phyloP scores from a whole-genome alignment of 1,140 invertebrate species.

The Drosophila pseudoobscura region DNA sequence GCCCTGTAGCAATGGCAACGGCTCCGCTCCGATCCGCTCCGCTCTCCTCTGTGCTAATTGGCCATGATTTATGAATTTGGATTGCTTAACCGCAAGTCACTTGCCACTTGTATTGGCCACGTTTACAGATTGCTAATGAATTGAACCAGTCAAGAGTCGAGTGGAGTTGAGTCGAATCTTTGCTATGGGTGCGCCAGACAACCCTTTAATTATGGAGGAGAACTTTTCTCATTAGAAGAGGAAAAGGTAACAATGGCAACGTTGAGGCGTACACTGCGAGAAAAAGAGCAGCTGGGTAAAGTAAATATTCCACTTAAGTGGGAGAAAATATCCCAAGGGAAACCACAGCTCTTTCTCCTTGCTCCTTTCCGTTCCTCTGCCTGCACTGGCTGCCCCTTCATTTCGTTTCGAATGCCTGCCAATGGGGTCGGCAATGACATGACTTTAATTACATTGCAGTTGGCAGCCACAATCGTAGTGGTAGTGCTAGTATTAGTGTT shows the following conservation, averaged over 20 bases:
- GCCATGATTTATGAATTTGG: conserved; percentile 74
- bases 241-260: conserved; percentile 45
- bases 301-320: too few relatives aligned
- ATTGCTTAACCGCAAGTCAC: conserved; percentile 75
- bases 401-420: conserved; percentile 39
- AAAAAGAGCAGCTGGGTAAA: not conserved
- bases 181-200: conserved; percentile 16
- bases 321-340: too few relatives aligned
- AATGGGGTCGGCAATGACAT: conserved; percentile 64
- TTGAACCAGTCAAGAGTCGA: conserved; percentile 34
- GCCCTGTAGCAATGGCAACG: conserved; percentile 22
- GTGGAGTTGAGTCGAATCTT: not conserved
- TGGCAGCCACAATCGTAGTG: conserved; percentile 21
- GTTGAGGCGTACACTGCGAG: conserved; percentile 13
- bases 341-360: too few relatives aligned
- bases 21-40: conserved; percentile 11
- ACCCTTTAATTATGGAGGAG: conserved; percentile 63
- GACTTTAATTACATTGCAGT: conserved; percentile 77
- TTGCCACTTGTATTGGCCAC: conserved; percentile 56
- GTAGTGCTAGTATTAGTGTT: not conserved
- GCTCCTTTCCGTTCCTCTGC: not conserved
- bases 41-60: conserved; percentile 47
- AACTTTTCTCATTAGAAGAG: conserved; percentile 63
- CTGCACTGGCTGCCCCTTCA: conserved; percentile 17
- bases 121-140: conserved; percentile 54